Percentiles rank a stretch among this genome's conserved stretches.
Evolutionary conservation across 2,113 vertebrate genomes (phyloP).

Genomic region (Egretta garzetta): DNA sequence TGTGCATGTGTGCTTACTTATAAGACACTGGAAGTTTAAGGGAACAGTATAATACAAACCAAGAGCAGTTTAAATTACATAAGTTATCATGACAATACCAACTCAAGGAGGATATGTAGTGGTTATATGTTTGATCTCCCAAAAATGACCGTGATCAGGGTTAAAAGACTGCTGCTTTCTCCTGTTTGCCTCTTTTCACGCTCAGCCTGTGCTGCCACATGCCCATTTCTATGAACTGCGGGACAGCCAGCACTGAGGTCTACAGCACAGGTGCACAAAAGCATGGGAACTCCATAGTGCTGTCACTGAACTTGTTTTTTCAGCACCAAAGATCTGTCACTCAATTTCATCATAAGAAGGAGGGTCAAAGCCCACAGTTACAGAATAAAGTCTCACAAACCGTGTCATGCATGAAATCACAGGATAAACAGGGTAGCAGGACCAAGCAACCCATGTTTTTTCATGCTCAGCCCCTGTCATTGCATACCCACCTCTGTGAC

Average conservation of each 20-base stretch:
- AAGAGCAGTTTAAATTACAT: neutral
- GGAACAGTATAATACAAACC: neutral
- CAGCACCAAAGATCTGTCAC: neutral
- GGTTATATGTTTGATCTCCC: rapidly evolving
- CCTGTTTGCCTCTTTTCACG: neutral
- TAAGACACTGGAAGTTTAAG: neutral
- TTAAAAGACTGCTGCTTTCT: neutral
- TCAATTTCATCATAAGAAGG: neutral
- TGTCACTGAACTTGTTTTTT: neutral
- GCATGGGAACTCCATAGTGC: rapidly evolving
- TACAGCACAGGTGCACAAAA: neutral
- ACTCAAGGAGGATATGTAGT: neutral
- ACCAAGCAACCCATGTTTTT: neutral
- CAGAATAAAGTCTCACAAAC: neutral
- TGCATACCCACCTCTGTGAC: neutral
- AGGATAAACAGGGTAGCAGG: neutral
- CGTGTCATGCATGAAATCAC: neutral
- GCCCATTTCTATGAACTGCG: rapidly evolving
- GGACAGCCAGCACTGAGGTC: neutral
- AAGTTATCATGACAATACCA: neutral
- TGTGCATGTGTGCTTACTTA: rapidly evolving
- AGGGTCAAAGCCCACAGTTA: neutral
- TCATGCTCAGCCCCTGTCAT: rapidly evolving
- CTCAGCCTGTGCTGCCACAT: neutral
- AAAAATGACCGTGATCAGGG: neutral